Evolutionary conservation across 1,140 invertebrate genomes (phyloP), one percentile per base, ranked within the genome.

Genomic region (Heliconius melpomene): DNA sequence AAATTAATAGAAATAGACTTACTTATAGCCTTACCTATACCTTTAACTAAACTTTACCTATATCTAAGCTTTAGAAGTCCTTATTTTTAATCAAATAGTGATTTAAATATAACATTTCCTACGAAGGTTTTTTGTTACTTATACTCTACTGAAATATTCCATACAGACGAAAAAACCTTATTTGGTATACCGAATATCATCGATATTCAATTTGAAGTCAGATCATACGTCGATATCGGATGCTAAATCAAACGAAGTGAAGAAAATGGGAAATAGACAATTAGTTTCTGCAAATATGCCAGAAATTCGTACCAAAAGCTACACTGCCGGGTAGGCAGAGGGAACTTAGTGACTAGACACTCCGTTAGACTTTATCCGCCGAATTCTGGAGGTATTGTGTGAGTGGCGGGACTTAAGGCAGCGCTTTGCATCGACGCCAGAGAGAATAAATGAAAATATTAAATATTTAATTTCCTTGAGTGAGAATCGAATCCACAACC

Each of bases 201-300:
- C 11, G 60, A 29, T 66, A 66, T 66, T 66, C 60, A 66, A 66
- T 66, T 66, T 66, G 60, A 66, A 29, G 60, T 29, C 23, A 66
- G 23, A 66, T 29, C 60, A 16, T 66, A 66, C 23, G 8, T 29
- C 26, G 29, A 66, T 66, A 66, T 66, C 60, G 60, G 60, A 66
- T 66, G 60, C 23, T 23, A 29, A 26, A 66, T 66, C 11, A 23
- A 26, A 66, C 9, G 23, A 66, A 66, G 60, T 66, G 60, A 66
- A 66, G 26, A 66, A 26, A 66, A 66, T 66, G 1, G 26, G 60
- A 66, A 66, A 66, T 29, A 66, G 26, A 29, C 23, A 66, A 66
- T 66, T 9, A 5, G 60, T 13, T 26, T 11, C 60, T 66, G 8
- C 9, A 11, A 66, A 66, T 16, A 0, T 6, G 23, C 23, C 23